Percentiles rank a stretch among this genome's conserved stretches.
Conservation (phyloP, 2,113 vertebrate species). For the Peromyscus maniculatus region DNA sequence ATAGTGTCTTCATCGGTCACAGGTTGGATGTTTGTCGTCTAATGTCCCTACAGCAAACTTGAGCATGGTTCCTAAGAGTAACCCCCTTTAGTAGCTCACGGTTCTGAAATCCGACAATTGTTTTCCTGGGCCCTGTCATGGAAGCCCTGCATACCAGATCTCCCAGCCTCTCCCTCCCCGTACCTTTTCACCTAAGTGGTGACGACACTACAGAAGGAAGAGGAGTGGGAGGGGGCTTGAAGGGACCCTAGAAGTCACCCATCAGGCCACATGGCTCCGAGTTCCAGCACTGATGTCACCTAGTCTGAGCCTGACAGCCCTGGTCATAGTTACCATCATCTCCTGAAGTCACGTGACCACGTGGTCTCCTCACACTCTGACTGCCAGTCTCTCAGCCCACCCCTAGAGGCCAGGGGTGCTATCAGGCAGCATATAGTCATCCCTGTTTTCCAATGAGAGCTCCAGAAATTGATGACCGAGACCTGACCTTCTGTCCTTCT, state of each 20-base stretch:
- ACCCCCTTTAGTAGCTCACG: not conserved
- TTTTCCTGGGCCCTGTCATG: not conserved
- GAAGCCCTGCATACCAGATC: not conserved
- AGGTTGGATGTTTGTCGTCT: not conserved
- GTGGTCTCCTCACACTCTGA: not conserved
- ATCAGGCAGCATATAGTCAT: not conserved
- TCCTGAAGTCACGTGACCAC: not conserved
- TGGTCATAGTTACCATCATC: no score
- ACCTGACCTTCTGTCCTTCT: not conserved
- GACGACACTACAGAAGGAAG: not conserved
- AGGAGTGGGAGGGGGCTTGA: not conserved
- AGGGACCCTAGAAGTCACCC: not conserved
- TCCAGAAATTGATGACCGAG: not conserved
- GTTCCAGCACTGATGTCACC: not conserved
- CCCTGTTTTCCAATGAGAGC: not conserved
- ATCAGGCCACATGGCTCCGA: not conserved
- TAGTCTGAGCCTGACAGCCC: not conserved
- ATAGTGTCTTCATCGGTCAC: not conserved
- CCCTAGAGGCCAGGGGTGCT: not conserved
- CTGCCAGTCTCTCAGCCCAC: not conserved
- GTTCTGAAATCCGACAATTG: not conserved
- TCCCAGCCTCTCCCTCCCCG: not conserved
- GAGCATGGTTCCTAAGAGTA: no score
- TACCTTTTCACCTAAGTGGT: no score
- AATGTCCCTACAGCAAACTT: not conserved